Percentiles rank a stretch among this genome's conserved stretches.
Evolutionary conservation across 1,140 invertebrate species (phyloP).

Genomic region (Euborellia annulipes): DNA sequence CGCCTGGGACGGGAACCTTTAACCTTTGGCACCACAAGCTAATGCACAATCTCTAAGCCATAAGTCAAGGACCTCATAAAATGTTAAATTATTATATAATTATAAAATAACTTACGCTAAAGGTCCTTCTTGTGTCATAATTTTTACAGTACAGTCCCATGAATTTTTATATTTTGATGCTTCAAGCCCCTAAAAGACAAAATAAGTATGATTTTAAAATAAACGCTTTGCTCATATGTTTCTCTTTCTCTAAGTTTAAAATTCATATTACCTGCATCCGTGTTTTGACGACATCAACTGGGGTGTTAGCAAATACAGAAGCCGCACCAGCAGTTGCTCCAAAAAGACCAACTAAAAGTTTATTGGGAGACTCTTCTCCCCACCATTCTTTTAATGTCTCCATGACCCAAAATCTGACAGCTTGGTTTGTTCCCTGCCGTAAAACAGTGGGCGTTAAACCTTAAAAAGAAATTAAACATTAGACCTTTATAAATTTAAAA

Average conservation of each 20-base stretch:
- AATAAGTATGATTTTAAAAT: too few species aligned
- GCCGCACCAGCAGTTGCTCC: slow-evolving; percentile 89
- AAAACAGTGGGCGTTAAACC: slow-evolving; percentile 89
- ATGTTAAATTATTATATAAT: too few species aligned
- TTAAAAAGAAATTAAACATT: too few species aligned
- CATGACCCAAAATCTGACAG: slow-evolving; percentile 95
- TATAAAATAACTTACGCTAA: slow-evolving; percentile 42
- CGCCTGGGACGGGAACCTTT: too few species aligned
- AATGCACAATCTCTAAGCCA: too few species aligned
- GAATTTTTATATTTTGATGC: slow-evolving; percentile 92
- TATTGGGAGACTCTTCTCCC: slow-evolving; percentile 73
- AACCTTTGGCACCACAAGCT: too few species aligned
- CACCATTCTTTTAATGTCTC: slow-evolving; percentile 91
- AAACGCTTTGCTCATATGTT: too few species aligned
- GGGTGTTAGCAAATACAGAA: slow-evolving; percentile 95
- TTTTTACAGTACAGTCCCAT: slow-evolving; percentile 77
- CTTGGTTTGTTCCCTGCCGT: slow-evolving; percentile 97
- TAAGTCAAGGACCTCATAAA: too few species aligned
- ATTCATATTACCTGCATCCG: slow-evolving; percentile 92
- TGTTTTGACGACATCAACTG: slow-evolving; percentile 96
- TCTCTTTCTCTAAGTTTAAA: too few species aligned
- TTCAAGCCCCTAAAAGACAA: slow-evolving; percentile 69
- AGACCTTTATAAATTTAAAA: too few species aligned
- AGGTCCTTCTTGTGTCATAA: slow-evolving; percentile 85
- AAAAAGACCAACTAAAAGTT: slow-evolving; percentile 71